Percentiles rank a stretch among this genome's conserved stretches.
Conservation (phyloP, 1,140 invertebrate species). For the Nomia melanderi region DNA sequence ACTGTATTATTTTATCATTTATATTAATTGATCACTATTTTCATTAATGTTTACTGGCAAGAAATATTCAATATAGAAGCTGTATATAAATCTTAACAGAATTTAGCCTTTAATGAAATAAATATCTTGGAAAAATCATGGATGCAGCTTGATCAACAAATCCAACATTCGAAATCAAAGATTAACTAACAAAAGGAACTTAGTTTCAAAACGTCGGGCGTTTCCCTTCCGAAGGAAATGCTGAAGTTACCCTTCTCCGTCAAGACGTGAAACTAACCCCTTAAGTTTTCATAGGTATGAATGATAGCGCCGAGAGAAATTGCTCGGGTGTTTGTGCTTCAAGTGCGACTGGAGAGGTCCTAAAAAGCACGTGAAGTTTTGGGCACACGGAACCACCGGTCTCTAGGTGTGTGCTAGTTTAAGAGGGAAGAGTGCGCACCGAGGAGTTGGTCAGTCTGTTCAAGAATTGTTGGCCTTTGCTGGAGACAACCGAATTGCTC, state of each 20-base stretch:
- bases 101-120: no score
- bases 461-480: background rate
- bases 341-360: background rate
- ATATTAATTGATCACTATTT: no score
- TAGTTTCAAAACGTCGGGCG: background rate
- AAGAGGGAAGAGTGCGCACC: background rate
- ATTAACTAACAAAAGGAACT: background rate
- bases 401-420: background rate
- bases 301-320: background rate
- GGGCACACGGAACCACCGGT: background rate
- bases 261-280: background rate
- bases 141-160: no score
- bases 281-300: slow-evolving; percentile 6
- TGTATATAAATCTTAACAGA: no score
- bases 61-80: no score
- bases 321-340: background rate
- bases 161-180: background rate
- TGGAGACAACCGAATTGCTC: background rate
- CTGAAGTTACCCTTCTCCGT: background rate
- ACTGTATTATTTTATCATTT: no score
- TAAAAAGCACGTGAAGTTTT: background rate
- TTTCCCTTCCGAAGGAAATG: background rate
- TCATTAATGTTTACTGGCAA: no score
- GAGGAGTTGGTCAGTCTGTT: slow-evolving; percentile 7
- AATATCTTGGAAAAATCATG: no score